A percentile compares a stretch with the other conserved stretches of the same genome.
These are phyloP conservation scores for Conus canariensis DNA, from an alignment of 2,888 invertebrate species.

Conservation along the genomic window DNA sequence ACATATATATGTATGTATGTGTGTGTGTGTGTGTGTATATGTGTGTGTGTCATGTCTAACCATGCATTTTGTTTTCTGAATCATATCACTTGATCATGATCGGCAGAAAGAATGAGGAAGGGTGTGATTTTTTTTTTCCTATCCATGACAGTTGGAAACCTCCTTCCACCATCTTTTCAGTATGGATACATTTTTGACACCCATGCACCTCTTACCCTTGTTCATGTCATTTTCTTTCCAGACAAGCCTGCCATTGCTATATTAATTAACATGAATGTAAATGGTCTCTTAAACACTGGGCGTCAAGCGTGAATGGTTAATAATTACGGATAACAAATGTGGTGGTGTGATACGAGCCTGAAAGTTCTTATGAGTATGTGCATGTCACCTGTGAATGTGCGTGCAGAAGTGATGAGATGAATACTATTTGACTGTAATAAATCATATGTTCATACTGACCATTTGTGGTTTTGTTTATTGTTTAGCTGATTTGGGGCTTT, in stretches of 20 bases:
- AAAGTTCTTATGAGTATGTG: too few relatives aligned
- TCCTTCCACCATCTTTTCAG: too few relatives aligned
- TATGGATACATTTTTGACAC: too few relatives aligned
- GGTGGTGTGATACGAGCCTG: not conserved
- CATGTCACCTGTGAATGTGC: not conserved
- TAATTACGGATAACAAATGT: slow-evolving; percentile 11
- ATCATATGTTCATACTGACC: slow-evolving; percentile 13
- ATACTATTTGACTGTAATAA: slow-evolving; percentile 24
- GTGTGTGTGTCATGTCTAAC: not conserved
- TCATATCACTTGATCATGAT: slow-evolving; percentile 19
- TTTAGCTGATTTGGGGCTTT: not conserved
- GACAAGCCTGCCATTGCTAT: not conserved
- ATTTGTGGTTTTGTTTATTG: not conserved
- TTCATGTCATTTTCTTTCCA: not conserved
- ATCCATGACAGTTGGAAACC: too few relatives aligned
- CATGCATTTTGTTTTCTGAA: not conserved
- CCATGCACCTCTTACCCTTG: not conserved
- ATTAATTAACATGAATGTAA: not conserved
- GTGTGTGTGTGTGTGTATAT: not conserved
- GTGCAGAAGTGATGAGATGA: not conserved
- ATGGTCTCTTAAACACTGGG: not conserved
- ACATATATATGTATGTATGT: not conserved
- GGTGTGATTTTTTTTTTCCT: not conserved
- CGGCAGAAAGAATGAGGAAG: not conserved
- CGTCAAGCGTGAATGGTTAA: not conserved